Evolutionary conservation across 2,888 invertebrate genomes (phyloP), one percentile per base, ranked within the genome.

Genomic region (Timandra comae): DNA sequence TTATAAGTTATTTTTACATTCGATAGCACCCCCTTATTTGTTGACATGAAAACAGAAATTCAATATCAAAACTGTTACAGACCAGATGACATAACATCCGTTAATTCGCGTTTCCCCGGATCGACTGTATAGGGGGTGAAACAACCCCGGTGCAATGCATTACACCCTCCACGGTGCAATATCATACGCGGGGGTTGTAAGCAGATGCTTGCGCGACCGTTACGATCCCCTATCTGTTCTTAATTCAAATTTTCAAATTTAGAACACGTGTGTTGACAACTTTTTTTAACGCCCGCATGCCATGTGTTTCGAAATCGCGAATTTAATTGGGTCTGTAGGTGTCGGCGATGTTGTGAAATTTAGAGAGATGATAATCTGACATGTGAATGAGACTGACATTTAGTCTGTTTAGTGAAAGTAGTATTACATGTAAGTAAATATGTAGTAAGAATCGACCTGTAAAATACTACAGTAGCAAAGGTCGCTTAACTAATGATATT

Each of bases 181-280:
- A 58, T 48, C 34, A 44, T 43, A 49, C 55, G 65, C 60, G 67
- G 63, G 63, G 66, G 65, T 56, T 43, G 58, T 29, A 12, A 53
- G 72, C 82, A 81, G 80, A 81, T 81, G 81, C 70, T 46, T 48
- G 54, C 43, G 60, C 74, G 74, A 76, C 84, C 80, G 84, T 84
- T 81, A 79, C 66, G 61, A 67, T 72, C 72, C 77, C 78, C 78
- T 79, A 77, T 82, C 74, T 70, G 63, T 66, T 64, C 51, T 53
- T 71, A 77, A 64, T 78, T 71, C 59, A 52, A 79, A 79, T 71
- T 70, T 78, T 71, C 59, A 52, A 79, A 79, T 71, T 70, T 71
- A 45, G 65, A 78, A 84, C 81, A 78, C 78, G 79, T 82, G 79
- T 65, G 82, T 73, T 77, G 72, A 79, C 79, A 76, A 63, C 70